Evolutionary conservation across 2,888 invertebrate species (phyloP), one percentile per base, ranked within the genome.

Genomic region (Salticus scenicus): DNA sequence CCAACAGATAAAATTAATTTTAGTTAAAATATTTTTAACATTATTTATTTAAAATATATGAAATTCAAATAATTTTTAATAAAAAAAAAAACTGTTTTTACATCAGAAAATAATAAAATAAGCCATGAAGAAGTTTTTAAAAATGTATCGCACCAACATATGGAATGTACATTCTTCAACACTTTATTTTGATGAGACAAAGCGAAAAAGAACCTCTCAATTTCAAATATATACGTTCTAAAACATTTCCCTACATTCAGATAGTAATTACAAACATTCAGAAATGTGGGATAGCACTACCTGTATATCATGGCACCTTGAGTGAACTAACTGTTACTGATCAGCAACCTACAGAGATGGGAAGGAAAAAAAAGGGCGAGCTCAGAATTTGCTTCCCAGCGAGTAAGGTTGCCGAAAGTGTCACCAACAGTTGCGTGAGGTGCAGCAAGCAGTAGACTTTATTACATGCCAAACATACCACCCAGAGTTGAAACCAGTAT

Each of bases 401-500:
- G 70, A 31, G 79, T 74, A 37, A 69, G 82, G 73, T 85, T 79
- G 80, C 80, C 75, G 71, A 76, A 76, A 66, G 76, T 70, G 72
- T 71, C 24, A 12, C 12, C 24, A 24, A 79, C 74, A 79, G 73
- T 69, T 70, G 79, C 71, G 72, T 72, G 76, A 80, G 86, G 86
- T 80, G 86, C 86, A 86, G 86, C 80, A 80, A 80, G 80, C 71
- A 51, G 75, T 72, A 76, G 79, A 77, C 64, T 67, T 47, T 20
- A 27, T 71, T 84, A 87, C 42, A 83, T 78, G 63, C 88, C 88
- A 69, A 88, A 76, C 66, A 87, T 67, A 33, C 88, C 87, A 84
- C 79, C 87, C 41, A 89, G 66, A 70, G 88, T 87, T 89, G 94
- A 93, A 89, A 93, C 93, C 89, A 94, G 91, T 91, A 96, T 94